Percentiles rank a stretch among this genome's conserved stretches.
Conservation (phyloP, 2,113 vertebrate genomes). For the Sigmodon hispidus region DNA sequence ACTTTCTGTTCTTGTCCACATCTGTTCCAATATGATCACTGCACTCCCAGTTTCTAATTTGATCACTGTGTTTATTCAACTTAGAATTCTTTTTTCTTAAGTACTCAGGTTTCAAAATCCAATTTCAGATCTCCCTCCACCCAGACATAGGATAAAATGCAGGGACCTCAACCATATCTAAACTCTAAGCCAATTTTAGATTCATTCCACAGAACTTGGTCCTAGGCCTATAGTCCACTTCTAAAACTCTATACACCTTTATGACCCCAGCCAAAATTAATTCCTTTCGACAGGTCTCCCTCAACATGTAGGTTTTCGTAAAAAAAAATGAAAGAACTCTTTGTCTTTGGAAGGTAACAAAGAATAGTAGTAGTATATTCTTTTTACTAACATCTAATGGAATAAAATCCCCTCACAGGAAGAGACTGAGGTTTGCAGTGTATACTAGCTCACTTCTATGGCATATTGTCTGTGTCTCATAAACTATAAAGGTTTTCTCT, state of each 20-base stretch:
- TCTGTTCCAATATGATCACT: neutral
- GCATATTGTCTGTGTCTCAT: neutral
- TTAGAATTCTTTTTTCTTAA: neutral
- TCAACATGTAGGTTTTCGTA: neutral
- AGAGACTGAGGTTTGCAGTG: neutral
- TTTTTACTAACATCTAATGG: neutral
- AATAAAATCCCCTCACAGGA: neutral
- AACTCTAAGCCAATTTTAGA: neutral
- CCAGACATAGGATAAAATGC: neutral
- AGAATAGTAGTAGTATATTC: neutral
- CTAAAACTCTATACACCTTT: too few relatives aligned
- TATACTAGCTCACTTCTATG: neutral
- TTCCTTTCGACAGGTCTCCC: neutral
- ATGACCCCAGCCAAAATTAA: neutral
- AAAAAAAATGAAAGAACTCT: neutral
- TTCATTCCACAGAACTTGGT: neutral
- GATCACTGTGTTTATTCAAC: neutral
- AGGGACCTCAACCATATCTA: neutral
- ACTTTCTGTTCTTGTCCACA: too few relatives aligned
- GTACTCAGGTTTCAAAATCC: neutral
- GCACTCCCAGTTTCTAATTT: neutral
- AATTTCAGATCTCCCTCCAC: neutral
- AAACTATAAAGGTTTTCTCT: neutral
- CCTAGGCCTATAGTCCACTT: neutral
- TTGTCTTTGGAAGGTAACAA: neutral